These are phyloP conservation scores for Melanostigma gelatinosum DNA, from an alignment of 2,113 vertebrate genomes.

Conservation along the genomic window DNA sequence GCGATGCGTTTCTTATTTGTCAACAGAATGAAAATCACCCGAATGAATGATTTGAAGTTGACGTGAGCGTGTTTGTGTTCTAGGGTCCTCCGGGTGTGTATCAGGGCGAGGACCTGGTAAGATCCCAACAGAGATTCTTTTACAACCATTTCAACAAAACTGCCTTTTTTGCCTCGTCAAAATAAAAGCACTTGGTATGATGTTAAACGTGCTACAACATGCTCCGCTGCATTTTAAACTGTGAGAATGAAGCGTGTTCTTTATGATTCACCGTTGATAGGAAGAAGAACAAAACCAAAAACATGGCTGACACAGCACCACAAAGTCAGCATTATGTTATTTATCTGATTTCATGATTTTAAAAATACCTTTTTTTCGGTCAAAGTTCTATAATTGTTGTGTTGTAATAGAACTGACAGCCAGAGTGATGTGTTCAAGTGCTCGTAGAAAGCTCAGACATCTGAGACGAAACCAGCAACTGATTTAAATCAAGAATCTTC, in stretches of 20 bases:
- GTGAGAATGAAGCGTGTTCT: not conserved
- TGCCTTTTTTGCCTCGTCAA: not conserved
- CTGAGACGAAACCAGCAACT: not conserved
- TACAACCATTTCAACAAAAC: not conserved
- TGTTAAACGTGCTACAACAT: not conserved
- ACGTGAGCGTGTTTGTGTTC: not conserved
- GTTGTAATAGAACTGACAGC: not conserved
- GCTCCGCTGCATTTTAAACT: not conserved
- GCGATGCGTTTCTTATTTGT: not conserved
- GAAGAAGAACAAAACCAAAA: not conserved
- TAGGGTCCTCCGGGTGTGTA: slow-evolving; percentile 81
- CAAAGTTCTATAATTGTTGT: not conserved
- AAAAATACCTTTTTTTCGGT: not conserved
- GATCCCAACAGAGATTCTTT: not conserved
- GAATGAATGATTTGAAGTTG: not conserved
- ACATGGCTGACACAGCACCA: not conserved
- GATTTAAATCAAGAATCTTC: not conserved
- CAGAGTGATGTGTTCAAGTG: not conserved
- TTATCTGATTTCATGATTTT: not conserved
- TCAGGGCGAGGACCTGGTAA: slow-evolving; percentile 82
- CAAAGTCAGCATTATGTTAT: not conserved
- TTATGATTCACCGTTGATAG: not conserved
- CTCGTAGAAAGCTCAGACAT: not conserved
- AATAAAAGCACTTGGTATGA: not conserved
- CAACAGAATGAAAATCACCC: not conserved